Percentiles rank a stretch among this genome's conserved stretches.
These are phyloP conservation scores for Eupithecia exiguata DNA, from an alignment of 2,888 invertebrate species.

Conservation along the genomic window DNA sequence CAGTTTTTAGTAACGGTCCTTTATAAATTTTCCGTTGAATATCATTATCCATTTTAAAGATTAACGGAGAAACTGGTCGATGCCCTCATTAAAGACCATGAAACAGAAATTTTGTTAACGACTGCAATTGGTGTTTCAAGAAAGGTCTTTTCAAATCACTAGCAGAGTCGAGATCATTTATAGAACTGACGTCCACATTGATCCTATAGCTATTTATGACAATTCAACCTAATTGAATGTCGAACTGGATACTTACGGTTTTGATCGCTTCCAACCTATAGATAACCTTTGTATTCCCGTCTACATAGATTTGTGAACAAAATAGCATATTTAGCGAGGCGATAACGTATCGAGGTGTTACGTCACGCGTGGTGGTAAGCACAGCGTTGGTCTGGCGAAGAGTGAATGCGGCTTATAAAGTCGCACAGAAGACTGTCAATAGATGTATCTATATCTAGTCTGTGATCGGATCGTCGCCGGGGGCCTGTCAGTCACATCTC, in stretches of 20 bases:
- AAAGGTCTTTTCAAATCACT: background rate
- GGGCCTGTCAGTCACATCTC: conserved; percentile 80
- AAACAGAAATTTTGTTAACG: background rate
- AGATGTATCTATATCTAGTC: conserved; percentile 83
- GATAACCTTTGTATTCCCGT: conserved; percentile 14
- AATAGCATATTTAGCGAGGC: conserved; percentile 26
- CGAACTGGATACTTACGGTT: conserved; percentile 1
- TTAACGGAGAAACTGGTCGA: background rate
- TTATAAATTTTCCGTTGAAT: background rate
- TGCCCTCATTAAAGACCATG: background rate
- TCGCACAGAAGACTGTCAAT: conserved; percentile 77
- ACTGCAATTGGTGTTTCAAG: background rate
- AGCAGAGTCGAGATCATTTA: background rate
- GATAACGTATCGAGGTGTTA: conserved; percentile 15
- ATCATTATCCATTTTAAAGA: background rate
- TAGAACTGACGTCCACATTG: background rate
- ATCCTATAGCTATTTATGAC: background rate
- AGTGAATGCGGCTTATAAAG: conserved; percentile 62
- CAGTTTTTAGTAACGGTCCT: background rate
- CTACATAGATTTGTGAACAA: conserved; percentile 11
- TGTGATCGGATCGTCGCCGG: conserved; percentile 83
- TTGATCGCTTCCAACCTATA: conserved; percentile 7
- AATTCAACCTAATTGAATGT: conserved; percentile 8
- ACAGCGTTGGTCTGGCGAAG: conserved; percentile 57
- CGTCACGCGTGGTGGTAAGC: conserved; percentile 44